Percentiles rank a stretch among this genome's conserved stretches.
Conservation (phyloP, 2,888 invertebrate genomes). For the Trichogramma dendrolimi region DNA sequence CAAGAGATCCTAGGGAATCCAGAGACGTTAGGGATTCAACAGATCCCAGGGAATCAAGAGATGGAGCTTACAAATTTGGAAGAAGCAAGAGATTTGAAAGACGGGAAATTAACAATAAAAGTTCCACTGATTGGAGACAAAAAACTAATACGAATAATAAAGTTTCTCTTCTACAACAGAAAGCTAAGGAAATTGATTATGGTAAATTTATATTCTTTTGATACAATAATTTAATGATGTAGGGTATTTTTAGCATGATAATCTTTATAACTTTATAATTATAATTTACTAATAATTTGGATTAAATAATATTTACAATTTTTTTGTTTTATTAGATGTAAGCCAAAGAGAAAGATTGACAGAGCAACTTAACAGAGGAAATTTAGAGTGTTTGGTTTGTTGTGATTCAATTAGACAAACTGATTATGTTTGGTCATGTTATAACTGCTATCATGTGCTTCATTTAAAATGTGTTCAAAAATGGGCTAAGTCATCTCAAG, state of each 20-base stretch:
- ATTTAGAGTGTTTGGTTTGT: slow-evolving; percentile 91
- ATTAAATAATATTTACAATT: no score
- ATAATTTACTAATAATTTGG: no score
- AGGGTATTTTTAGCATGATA: no score
- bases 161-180: neutral
- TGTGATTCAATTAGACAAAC: slow-evolving; percentile 79
- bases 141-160: slow-evolving; percentile 22
- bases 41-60: neutral
- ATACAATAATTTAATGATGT: no score
- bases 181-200: neutral
- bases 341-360: slow-evolving; percentile 81
- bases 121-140: slow-evolving; percentile 40
- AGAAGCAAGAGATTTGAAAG: slow-evolving; percentile 22
- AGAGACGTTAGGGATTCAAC: neutral
- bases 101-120: slow-evolving; percentile 34
- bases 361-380: slow-evolving; percentile 76
- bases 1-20: neutral
- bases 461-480: slow-evolving; percentile 86
- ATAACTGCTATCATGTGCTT: slow-evolving; percentile 86
- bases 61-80: neutral
- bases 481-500: slow-evolving; percentile 84
- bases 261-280: no score
- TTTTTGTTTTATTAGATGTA: slow-evolving; percentile 46
- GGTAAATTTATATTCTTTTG: no score
- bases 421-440: slow-evolving; percentile 86